Conservation (phyloP, 2,113 vertebrate species). For the Tachysurus fulvidraco region DNA sequence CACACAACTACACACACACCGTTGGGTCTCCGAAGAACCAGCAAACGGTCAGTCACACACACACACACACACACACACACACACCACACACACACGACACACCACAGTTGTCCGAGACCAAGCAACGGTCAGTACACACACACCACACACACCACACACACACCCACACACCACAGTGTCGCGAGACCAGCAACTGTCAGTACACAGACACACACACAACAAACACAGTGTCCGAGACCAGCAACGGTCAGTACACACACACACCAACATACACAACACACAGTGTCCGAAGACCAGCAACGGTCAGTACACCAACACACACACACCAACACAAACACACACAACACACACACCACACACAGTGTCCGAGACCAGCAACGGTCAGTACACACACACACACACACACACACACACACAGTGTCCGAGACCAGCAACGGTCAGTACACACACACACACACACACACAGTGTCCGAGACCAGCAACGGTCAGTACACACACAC, state of each 20-base stretch:
- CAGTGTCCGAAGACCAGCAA: not conserved
- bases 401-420: not conserved
- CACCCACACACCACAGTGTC: not conserved
- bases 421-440: too few relatives aligned
- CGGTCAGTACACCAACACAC: not conserved
- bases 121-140: constrained; percentile 13
- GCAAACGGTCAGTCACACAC: constrained; percentile 14
- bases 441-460: not conserved
- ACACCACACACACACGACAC: too few relatives aligned
- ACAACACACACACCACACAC: constrained; percentile 41
- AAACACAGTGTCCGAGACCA: not conserved
- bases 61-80: not conserved
- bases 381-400: constrained; percentile 6
- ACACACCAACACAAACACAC: constrained; percentile 65
- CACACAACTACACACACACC: not conserved
- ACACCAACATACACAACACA: not conserved
- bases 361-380: not conserved
- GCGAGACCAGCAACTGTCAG: constrained; percentile 9
- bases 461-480: not conserved
- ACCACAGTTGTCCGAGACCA: not conserved
- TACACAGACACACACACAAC: not conserved
- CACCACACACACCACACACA: not conserved
- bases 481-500: constrained; percentile 8
- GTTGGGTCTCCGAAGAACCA: not conserved
- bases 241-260: constrained; percentile 12